Evolutionary conservation across 2,888 invertebrate genomes (phyloP).

Genomic region (Rhamnusium bicolor): DNA sequence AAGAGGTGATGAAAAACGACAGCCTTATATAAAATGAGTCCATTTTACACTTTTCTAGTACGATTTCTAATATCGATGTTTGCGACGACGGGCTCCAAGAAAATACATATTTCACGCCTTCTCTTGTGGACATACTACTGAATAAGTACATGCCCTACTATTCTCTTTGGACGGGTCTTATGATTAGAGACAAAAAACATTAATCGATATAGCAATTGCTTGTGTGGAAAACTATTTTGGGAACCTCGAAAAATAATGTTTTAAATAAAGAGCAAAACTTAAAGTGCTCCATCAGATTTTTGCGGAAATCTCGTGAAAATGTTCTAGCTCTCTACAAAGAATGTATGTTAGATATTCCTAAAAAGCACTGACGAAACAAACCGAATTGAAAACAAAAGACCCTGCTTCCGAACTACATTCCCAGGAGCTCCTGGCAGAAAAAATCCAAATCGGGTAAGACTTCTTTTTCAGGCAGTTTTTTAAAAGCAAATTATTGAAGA

Average conservation of each 20-base stretch:
- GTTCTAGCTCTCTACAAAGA: background rate
- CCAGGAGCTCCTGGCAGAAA: background rate
- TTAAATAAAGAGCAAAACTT: background rate
- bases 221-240: conserved; percentile 9
- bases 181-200: background rate
- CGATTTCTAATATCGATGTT: background rate
- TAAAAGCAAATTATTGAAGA: background rate
- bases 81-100: background rate
- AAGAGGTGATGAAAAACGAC: background rate
- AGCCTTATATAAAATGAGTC: conserved; percentile 1
- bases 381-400: background rate
- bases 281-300: background rate
- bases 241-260: background rate
- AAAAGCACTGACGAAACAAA: background rate
- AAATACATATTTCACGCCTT: background rate
- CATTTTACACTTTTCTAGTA: conserved; percentile 9
- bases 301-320: background rate
- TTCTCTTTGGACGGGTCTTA: background rate
- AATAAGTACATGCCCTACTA: background rate
- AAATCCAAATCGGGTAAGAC: background rate
- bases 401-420: background rate
- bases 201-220: background rate
- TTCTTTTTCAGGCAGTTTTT: background rate
- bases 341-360: background rate
- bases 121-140: background rate